Percentiles rank a stretch among this genome's conserved stretches.
phyloP scores from a whole-genome alignment of 1,140 invertebrate species.

The Drosophila burlai region DNA sequence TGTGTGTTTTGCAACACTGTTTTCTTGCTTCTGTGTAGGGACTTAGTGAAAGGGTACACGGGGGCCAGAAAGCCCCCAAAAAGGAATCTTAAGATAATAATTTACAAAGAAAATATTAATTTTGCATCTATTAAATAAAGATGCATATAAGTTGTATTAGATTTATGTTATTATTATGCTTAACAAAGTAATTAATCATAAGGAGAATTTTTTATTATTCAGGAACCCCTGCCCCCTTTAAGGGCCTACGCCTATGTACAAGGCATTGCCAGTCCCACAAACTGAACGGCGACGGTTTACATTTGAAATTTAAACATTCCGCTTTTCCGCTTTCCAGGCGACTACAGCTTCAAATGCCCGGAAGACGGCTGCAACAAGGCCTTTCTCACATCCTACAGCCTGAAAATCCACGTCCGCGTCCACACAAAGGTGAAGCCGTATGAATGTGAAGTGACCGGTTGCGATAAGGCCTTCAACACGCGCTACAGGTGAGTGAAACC shows the following conservation, averaged over 20 bases:
- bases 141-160: not conserved
- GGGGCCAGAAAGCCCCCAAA: not conserved
- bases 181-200: not conserved
- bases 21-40: not conserved
- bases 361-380: constrained; percentile 95
- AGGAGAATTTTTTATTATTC: not conserved
- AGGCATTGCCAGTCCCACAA: not conserved
- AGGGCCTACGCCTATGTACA: not conserved
- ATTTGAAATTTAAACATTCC: not conserved
- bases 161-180: not conserved
- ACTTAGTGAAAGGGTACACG: not conserved
- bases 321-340: constrained; percentile 87
- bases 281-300: not conserved
- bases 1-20: constrained; percentile 19
- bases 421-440: constrained; percentile 98
- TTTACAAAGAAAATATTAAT: not conserved
- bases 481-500: constrained; percentile 90
- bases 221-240: too few relatives aligned
- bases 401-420: constrained; percentile 97
- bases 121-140: not conserved
- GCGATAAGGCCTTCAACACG: constrained; percentile 97
- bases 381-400: constrained; percentile 97
- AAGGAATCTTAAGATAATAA: not conserved
- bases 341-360: constrained; percentile 96
- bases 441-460: constrained; percentile 90